Evolutionary conservation across 2,888 invertebrate genomes (phyloP).

Genomic region (Aplocera efformata): DNA sequence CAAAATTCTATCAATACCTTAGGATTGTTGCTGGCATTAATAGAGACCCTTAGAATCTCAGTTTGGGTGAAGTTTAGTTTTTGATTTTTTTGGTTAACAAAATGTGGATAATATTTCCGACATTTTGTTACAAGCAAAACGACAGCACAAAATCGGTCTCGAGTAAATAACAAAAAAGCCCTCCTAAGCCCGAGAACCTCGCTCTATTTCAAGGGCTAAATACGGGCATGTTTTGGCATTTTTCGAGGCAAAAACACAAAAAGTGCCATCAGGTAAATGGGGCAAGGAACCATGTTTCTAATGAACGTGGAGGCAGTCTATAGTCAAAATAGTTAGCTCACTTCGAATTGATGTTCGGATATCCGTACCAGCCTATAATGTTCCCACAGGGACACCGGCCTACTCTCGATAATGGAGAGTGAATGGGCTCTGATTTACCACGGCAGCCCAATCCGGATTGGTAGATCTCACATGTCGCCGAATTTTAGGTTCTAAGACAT

Average conservation of each 20-base stretch:
- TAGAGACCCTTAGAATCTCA: too few species aligned
- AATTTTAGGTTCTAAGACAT: too few species aligned
- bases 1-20: too few species aligned
- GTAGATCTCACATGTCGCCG: too few species aligned
- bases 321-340: background rate
- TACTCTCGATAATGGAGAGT: too few species aligned
- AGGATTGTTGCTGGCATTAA: too few species aligned
- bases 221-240: constrained; percentile 9
- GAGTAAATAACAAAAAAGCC: constrained; percentile 16
- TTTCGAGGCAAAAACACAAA: constrained; percentile 19
- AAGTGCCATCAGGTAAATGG: constrained; percentile 49
- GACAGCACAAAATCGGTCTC: constrained; percentile 4
- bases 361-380: too few species aligned
- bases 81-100: too few species aligned
- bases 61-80: too few species aligned
- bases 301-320: constrained; percentile 26
- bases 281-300: constrained; percentile 33
- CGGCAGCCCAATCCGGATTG: too few species aligned
- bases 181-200: constrained; percentile 1
- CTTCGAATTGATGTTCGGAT: background rate
- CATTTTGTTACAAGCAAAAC: background rate
- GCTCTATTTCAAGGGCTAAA: constrained; percentile 7
- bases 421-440: too few species aligned
- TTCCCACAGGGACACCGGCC: too few species aligned
- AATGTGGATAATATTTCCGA: background rate